Percentiles rank a stretch among this genome's conserved stretches.
phyloP scores from a whole-genome alignment of 64 coral and sea anemone species.

The Acropora yongei region DNA sequence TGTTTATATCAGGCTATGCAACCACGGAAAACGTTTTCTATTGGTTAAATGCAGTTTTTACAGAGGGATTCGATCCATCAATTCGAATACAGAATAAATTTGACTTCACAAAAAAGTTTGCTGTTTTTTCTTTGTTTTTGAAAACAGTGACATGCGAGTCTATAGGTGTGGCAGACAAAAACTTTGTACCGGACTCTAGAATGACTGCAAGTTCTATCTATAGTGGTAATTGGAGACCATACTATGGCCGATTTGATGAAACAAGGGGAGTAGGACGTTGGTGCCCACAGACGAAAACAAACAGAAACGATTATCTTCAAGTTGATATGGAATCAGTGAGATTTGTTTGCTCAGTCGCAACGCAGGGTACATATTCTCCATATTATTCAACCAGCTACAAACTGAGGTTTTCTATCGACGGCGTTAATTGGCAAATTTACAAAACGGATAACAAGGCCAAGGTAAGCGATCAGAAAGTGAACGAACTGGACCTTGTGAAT shows the following conservation, averaged over 20 bases:
- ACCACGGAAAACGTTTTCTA: too few species aligned
- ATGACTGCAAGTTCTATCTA: not conserved
- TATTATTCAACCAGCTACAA: constrained; percentile 41
- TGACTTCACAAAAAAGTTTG: too few species aligned
- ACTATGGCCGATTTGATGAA: constrained; percentile 15
- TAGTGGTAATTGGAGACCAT: not conserved
- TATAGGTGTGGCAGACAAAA: not conserved
- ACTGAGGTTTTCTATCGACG: constrained; percentile 11
- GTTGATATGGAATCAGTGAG: constrained; percentile 49
- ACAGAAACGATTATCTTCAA: constrained; percentile 26
- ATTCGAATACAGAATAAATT: too few species aligned
- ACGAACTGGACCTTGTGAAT: too few species aligned
- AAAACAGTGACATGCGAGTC: not conserved
- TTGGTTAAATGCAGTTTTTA: too few species aligned
- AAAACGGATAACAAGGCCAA: not conserved
- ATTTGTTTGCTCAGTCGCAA: constrained; percentile 46
- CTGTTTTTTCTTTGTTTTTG: not conserved
- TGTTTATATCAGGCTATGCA: too few species aligned
- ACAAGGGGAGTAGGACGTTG: not conserved
- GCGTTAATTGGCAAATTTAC: constrained; percentile 14
- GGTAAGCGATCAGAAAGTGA: not conserved
- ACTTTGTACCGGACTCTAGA: not conserved
- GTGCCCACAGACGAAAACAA: not conserved
- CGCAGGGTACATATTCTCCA: not conserved
- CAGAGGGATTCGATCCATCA: too few species aligned